Conservation (phyloP, 1,140 invertebrate genomes). For the Trichogramma pretiosum region DNA sequence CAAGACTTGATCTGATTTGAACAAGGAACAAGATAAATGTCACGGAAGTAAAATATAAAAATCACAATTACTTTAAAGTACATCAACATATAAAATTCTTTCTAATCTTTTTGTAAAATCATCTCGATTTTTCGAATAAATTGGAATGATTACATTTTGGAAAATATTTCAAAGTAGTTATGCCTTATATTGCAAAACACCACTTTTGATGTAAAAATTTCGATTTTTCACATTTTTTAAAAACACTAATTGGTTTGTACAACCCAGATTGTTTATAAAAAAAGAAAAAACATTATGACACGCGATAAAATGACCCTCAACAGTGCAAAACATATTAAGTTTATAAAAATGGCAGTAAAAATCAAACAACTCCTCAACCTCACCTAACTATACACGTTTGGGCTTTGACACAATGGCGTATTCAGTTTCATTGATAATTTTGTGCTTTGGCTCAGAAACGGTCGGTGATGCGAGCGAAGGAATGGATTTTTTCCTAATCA, state of each 20-base stretch:
- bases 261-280: no score
- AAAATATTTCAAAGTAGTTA: no score
- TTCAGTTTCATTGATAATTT: conserved; percentile 63
- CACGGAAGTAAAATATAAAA: conserved; percentile 15
- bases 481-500: conserved; percentile 58
- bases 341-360: conserved; percentile 1
- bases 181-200: no score
- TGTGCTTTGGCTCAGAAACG: conserved; percentile 50
- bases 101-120: no score
- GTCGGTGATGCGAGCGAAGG: conserved; percentile 24
- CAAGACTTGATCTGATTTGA: conserved; percentile 18
- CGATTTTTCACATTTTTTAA: no score
- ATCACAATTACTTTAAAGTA: conserved; percentile 17
- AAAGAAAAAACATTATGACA: conserved; percentile 4
- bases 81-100: conserved; percentile 12
- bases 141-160: no score
- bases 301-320: conserved; percentile 3
- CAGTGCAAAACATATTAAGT: background rate
- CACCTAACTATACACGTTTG: conserved; percentile 58
- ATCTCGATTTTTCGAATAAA: no score
- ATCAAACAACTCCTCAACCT: background rate
- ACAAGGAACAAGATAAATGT: conserved; percentile 20
- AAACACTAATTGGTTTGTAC: no score
- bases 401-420: conserved; percentile 74
- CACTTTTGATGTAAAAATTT: no score